Base-by-base conservation (phyloP, 53 echinoderm and acorn worm species). In the Temnopleurus reevesii region DNA sequence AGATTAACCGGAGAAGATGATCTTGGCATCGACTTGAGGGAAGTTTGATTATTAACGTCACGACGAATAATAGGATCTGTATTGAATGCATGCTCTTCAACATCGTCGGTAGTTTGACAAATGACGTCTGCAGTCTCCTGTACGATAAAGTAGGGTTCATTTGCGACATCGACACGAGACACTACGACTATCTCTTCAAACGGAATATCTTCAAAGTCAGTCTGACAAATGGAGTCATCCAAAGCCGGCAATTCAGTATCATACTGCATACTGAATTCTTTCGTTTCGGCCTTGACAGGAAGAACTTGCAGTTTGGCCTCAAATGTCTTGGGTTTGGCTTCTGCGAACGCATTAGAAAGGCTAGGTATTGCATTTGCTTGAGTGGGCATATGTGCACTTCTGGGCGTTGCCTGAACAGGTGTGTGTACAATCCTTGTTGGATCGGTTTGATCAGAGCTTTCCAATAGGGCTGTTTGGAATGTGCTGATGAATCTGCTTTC, bases 131-230 rank as follows among this genome's bases (percentile, higher is more conserved):
- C 30, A 4, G 88, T 71, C 33, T 87, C 88, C 5, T 66, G 47
- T 3, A 66, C 47, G 19, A 53, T 33, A 49, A 66, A 34, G 65
- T 66, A 51, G 2, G 88, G 66, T 55, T 66, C 88, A n/a, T 33
- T 71, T 34, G 65, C 88, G 19, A 23, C 66, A 24, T 53, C 18
- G 15, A 30, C 65, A 8, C 19, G 25, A 10, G 88, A 87, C 31
- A 87, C 66, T 12, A 87, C 88, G 8, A 87, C 53, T 27, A 87
- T 87, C 88, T 87, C 88, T 87, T 87, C 88, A 36, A 12, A 66
- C 47, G 88, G 88, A 87, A 87, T 49, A 18, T 65, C 66, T n/a
- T 87, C 88, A 71, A 53, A 66, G 71, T 87, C 65, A 26, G 88
- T 87, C 53, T 87, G 88, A n/a, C 88, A 87, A 2, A 17, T 45